A percentile compares a stretch with the other conserved stretches of the same genome.
These are phyloP conservation scores for Eilema griseolum DNA, from an alignment of 2,888 invertebrate species.

Conservation along the genomic window DNA sequence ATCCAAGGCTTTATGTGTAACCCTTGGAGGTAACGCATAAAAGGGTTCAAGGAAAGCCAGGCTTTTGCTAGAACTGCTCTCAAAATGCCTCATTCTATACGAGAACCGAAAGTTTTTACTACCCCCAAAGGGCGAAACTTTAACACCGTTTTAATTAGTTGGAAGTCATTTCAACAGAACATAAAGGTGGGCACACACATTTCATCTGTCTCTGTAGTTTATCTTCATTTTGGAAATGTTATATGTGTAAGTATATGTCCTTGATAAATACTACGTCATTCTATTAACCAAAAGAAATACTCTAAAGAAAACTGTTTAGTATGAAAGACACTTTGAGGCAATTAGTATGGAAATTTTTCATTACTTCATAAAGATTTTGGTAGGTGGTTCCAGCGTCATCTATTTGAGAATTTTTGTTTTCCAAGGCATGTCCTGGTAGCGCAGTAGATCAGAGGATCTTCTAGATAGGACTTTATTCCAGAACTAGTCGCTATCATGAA, in stretches of 20 bases:
- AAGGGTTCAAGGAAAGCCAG: constrained; percentile 36
- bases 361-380: too few relatives aligned
- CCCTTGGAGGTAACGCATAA: constrained; percentile 37
- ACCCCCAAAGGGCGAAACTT: constrained; percentile 63
- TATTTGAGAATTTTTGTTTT: too few relatives aligned
- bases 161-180: constrained; percentile 61
- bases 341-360: too few relatives aligned
- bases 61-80: constrained; percentile 19
- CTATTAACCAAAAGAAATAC: neutral
- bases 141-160: constrained; percentile 72
- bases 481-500: too few relatives aligned
- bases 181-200: constrained; percentile 54
- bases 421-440: too few relatives aligned
- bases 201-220: constrained; percentile 41
- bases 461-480: too few relatives aligned
- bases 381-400: too few relatives aligned
- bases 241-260: constrained; percentile 18
- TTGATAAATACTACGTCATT: neutral
- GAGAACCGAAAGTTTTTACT: constrained; percentile 66
- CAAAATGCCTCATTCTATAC: constrained; percentile 42
- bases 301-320: neutral
- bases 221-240: constrained; percentile 34
- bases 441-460: too few relatives aligned
- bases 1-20: constrained; percentile 18
- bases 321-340: too few relatives aligned